Conservation (phyloP, 2,113 vertebrate species). For the Meles meles region DNA sequence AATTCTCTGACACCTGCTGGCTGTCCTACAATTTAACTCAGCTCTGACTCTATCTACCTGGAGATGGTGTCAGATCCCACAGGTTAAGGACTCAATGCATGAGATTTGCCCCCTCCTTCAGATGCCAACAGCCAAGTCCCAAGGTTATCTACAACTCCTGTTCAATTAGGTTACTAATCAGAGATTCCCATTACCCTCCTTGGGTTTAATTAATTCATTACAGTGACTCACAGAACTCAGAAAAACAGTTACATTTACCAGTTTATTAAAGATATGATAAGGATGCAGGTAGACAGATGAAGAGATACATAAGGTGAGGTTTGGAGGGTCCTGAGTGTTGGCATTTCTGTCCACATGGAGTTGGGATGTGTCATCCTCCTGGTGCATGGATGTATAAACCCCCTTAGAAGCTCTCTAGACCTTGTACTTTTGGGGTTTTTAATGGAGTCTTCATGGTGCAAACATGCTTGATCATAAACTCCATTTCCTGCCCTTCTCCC, state of each 20-base stretch:
- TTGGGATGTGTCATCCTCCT: not conserved
- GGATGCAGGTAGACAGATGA: too few species aligned
- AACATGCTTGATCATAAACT: not conserved
- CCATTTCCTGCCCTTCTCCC: not conserved
- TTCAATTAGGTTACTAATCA: not conserved
- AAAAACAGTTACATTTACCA: not conserved
- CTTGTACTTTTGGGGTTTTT: not conserved
- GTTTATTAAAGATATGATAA: not conserved
- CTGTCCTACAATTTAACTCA: not conserved
- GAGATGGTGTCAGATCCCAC: not conserved
- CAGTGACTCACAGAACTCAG: not conserved
- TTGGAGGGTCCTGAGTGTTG: not conserved
- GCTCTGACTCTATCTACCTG: not conserved
- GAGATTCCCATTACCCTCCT: not conserved
- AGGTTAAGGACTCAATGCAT: not conserved
- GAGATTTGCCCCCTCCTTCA: not conserved
- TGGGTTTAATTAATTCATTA: not conserved
- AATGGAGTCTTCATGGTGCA: not conserved
- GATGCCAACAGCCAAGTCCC: too few species aligned
- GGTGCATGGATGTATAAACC: not conserved
- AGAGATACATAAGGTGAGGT: not conserved
- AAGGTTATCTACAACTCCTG: too few species aligned
- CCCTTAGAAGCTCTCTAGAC: not conserved
- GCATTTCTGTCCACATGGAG: not conserved
- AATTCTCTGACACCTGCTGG: not conserved